Conservation (phyloP, 1,140 invertebrate genomes). For the Melipona quadrifasciata region DNA sequence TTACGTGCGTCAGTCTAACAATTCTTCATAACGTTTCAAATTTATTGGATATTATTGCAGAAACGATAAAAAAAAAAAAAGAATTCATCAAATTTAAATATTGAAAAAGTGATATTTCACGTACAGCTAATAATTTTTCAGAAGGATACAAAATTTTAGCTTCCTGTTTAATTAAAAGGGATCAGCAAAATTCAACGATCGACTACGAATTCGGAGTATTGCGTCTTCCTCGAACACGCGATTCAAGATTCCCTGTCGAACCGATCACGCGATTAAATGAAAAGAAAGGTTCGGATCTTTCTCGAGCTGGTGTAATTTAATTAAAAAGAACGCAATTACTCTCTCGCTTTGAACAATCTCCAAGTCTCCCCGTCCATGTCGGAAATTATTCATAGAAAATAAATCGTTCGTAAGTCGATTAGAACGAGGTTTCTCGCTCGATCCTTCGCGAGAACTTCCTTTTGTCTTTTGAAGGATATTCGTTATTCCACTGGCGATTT, state of each 20-base stretch:
- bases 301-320: background rate
- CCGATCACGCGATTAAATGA: background rate
- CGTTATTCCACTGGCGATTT: background rate
- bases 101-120: background rate
- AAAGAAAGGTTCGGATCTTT: background rate
- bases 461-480: background rate
- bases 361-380: background rate
- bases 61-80: too few relatives aligned
- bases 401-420: constrained; percentile 8
- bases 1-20: background rate
- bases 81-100: background rate
- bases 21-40: background rate
- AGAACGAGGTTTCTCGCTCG: too few relatives aligned
- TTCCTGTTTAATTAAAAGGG: background rate
- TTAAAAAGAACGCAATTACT: background rate
- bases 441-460: background rate
- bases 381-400: background rate
- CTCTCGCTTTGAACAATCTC: background rate
- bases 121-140: background rate
- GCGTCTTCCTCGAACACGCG: background rate
- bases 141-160: background rate
- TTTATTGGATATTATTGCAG: too few relatives aligned
- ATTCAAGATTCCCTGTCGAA: background rate
- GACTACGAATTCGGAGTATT: background rate
- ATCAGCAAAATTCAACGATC: background rate